Evolutionary conservation across 2,113 vertebrate genomes (phyloP).

Genomic region (Larimichthys crocea): DNA sequence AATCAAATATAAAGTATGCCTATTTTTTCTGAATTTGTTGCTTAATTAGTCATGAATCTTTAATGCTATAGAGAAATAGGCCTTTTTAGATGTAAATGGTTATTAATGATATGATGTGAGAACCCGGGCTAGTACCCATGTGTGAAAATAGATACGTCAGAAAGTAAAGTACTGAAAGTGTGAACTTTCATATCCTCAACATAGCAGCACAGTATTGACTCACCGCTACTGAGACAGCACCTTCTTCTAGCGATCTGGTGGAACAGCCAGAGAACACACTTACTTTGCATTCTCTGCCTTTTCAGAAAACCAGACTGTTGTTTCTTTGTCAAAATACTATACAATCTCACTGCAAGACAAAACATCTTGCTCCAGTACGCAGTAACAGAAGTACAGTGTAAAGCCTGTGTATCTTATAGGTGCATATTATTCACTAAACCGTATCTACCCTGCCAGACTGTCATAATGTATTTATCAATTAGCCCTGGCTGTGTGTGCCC

Average conservation of each 20-base stretch:
- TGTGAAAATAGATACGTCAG: background rate
- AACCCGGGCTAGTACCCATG: background rate
- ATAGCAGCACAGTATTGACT: background rate
- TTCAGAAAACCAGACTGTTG: background rate
- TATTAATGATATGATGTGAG: background rate
- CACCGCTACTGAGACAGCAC: background rate
- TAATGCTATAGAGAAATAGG: background rate
- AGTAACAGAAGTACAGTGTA: background rate
- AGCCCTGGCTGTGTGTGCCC: conserved; percentile 49
- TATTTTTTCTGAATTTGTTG: background rate
- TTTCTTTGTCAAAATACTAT: conserved; percentile 24
- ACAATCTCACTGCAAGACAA: background rate
- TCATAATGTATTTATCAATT: conserved; percentile 77
- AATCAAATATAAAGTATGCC: background rate
- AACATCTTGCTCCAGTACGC: conserved; percentile 23
- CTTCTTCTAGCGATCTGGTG: background rate
- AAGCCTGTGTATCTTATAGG: conserved; percentile 11
- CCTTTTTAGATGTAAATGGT: background rate
- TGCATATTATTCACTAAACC: conserved; percentile 44
- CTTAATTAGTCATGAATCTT: background rate
- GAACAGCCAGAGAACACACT: background rate
- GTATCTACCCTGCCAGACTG: conserved; percentile 60
- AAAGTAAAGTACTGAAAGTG: conserved; percentile 6
- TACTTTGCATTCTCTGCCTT: background rate
- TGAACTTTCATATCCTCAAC: background rate